phyloP scores from a whole-genome alignment of 2,113 vertebrate species.

The Apteryx owenii region DNA sequence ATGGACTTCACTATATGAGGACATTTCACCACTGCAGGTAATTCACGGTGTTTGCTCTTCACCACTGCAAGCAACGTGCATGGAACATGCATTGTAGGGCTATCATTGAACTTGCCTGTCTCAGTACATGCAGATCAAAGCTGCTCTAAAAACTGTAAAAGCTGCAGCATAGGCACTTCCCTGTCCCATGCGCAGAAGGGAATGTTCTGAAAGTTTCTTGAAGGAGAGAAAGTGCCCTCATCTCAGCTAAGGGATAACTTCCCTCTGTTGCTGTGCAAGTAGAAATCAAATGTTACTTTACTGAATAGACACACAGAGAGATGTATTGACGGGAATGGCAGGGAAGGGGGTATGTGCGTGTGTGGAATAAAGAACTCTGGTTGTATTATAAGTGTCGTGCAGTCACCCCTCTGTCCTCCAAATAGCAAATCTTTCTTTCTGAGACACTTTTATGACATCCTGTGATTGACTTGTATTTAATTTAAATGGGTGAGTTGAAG shows the following conservation, averaged over 20 bases:
- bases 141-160: background rate
- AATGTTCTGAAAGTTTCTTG: background rate
- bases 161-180: background rate
- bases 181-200: background rate
- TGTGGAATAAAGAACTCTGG: background rate
- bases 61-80: background rate
- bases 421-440: background rate
- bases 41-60: background rate
- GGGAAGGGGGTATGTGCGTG: accelerated
- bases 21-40: background rate
- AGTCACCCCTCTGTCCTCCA: background rate
- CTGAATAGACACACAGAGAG: background rate
- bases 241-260: background rate
- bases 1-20: background rate
- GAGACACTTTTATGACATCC: background rate
- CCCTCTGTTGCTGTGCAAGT: background rate
- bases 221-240: background rate
- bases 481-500: background rate
- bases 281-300: background rate
- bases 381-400: background rate
- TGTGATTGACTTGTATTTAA: background rate
- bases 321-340: background rate
- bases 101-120: background rate
- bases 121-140: background rate
- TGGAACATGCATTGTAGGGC: background rate